Percentiles rank a stretch among this genome's conserved stretches.
phyloP scores from a whole-genome alignment of 2,888 invertebrate genomes.

The Euproctis similis region DNA sequence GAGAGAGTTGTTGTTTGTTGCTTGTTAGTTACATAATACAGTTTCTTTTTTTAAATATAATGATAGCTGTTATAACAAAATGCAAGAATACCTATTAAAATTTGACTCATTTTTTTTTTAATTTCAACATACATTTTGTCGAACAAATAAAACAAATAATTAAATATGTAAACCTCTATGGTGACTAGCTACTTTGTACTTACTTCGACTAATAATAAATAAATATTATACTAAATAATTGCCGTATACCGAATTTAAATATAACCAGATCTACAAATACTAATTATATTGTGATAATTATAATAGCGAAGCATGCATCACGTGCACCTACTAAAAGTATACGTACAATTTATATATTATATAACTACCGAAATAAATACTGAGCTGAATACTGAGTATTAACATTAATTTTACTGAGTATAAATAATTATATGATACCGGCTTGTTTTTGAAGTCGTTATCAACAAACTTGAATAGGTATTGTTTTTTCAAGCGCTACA shows the following conservation, averaged over 20 bases:
- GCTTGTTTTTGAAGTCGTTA: conserved; percentile 32
- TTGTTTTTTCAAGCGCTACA: conserved; percentile 57
- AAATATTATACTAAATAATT: conserved; percentile 16
- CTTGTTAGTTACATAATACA: conserved; percentile 32
- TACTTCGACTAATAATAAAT: conserved; percentile 29
- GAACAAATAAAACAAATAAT: conserved; percentile 5
- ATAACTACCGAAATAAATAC: conserved; percentile 35
- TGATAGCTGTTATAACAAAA: conserved; percentile 23
- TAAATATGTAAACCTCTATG: conserved; percentile 32
- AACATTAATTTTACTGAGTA: too few species aligned
- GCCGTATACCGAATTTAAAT: too few species aligned
- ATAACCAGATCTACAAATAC: conserved; percentile 16
- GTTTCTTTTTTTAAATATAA: too few species aligned
- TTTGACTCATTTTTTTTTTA: conserved; percentile 12
- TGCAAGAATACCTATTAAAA: conserved; percentile 13
- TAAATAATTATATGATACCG: conserved; percentile 34
- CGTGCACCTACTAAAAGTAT: conserved; percentile 52
- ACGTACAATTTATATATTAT: too few species aligned
- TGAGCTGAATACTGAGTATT: conserved; percentile 42
- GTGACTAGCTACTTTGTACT: conserved; percentile 70
- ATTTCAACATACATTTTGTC: neutral
- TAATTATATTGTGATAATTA: conserved; percentile 32
- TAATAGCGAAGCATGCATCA: conserved; percentile 55
- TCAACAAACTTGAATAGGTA: conserved; percentile 41
- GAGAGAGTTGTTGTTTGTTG: conserved; percentile 17